Percentiles rank a stretch among this genome's conserved stretches.
phyloP scores from a whole-genome alignment of 2,888 invertebrate genomes.

The Flabesymbios commensalis region DNA sequence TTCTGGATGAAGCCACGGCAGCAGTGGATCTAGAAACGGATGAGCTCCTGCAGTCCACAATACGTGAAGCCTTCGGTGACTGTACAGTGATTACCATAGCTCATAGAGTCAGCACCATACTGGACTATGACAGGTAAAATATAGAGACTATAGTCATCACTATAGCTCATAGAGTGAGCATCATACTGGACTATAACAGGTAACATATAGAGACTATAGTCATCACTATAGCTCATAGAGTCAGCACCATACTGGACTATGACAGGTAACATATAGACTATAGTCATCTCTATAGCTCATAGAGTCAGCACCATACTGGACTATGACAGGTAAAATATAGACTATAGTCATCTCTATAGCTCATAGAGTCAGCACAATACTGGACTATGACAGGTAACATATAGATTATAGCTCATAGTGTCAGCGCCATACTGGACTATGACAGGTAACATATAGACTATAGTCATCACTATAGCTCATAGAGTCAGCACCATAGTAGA shows the following conservation, averaged over 20 bases:
- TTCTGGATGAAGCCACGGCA: constrained; percentile 59
- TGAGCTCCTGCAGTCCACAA: constrained; percentile 64
- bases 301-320: too few species aligned
- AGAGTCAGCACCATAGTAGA: too few species aligned
- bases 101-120: constrained; percentile 67
- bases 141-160: too few species aligned
- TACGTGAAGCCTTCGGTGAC: constrained; percentile 40
- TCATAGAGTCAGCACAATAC: constrained; percentile 67
- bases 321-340: too few species aligned
- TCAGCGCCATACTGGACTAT: constrained; percentile 66
- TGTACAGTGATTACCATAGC: constrained; percentile 64
- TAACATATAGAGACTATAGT: too few species aligned
- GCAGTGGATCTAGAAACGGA: constrained; percentile 69
- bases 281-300: too few species aligned
- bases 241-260: constrained; percentile 66
- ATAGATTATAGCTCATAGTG: constrained; percentile 69
- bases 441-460: too few species aligned
- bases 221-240: constrained; percentile 67
- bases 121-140: constrained; percentile 65
- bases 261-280: too few species aligned
- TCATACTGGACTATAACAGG: too few species aligned
- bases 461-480: too few species aligned
- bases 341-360: constrained; percentile 65
- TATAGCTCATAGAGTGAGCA: too few species aligned
- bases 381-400: too few species aligned